phyloP scores from a whole-genome alignment of 2,888 invertebrate genomes.

The Smittia sp. region DNA sequence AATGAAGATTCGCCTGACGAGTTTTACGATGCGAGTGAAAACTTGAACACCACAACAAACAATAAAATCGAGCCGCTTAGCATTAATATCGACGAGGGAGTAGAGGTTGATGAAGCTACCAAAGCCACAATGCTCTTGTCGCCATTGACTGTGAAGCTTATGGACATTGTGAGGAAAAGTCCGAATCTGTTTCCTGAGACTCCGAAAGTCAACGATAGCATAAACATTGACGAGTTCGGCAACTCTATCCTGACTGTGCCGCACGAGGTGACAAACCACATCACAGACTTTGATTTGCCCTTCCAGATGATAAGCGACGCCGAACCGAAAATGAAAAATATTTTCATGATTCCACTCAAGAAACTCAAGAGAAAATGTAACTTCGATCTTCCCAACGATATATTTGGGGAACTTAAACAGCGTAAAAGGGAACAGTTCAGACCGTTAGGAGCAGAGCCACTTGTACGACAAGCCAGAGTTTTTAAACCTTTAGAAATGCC shows the following conservation, averaged over 20 bases:
- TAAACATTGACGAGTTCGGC: not conserved
- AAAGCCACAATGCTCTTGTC: not conserved
- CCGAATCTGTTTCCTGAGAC: not conserved
- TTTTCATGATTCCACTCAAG: conserved; percentile 26
- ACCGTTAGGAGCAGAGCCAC: not conserved
- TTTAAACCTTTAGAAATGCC: not conserved
- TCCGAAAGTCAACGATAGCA: not conserved
- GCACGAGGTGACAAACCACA: not conserved
- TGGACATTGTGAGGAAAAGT: conserved; percentile 4
- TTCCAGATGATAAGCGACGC: not conserved
- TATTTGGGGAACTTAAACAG: conserved; percentile 16
- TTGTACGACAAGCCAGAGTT: not conserved
- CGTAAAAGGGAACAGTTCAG: conserved; percentile 13
- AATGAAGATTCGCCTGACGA: not conserved
- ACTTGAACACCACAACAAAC: not conserved
- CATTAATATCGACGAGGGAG: conserved; percentile 24
- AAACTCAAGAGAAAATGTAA: conserved; percentile 21
- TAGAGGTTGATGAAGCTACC: not conserved
- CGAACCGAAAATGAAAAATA: conserved; percentile 6
- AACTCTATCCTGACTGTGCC: not conserved
- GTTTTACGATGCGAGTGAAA: not conserved
- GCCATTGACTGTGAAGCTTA: not conserved
- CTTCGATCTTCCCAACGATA: conserved; percentile 16
- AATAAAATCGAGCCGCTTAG: not conserved
- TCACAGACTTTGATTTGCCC: not conserved